A percentile compares a stretch with the other conserved stretches of the same genome.
Evolutionary conservation across 2,113 vertebrate species (phyloP).

Genomic region (Cavia aperea): DNA sequence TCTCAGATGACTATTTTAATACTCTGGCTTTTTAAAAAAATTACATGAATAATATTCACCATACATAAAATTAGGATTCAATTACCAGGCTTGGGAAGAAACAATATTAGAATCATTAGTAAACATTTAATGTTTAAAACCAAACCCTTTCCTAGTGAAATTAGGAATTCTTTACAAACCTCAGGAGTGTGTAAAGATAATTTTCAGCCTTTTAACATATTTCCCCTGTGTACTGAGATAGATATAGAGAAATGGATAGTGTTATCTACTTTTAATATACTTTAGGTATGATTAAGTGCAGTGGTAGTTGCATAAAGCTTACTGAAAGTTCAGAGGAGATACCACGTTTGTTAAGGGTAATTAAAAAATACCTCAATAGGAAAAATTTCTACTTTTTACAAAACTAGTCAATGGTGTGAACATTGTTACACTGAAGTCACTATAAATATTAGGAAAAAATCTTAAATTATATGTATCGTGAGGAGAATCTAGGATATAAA

Average conservation of each 20-base stretch:
- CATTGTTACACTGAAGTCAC: background rate
- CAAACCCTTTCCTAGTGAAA: background rate
- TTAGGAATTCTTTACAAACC: background rate
- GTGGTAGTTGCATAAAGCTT: background rate
- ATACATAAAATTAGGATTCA: background rate
- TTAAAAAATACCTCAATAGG: background rate
- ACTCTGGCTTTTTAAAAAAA: background rate
- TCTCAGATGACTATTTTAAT: background rate
- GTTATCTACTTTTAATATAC: background rate
- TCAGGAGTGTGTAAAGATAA: background rate
- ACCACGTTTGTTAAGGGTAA: background rate
- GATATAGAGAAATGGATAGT: background rate
- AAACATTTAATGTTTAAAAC: constrained; percentile 13
- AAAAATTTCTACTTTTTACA: constrained; percentile 16
- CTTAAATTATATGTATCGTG: background rate
- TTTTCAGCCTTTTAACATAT: background rate
- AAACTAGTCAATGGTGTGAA: background rate
- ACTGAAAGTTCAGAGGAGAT: background rate
- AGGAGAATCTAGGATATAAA: background rate
- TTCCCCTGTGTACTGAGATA: background rate
- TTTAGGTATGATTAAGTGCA: background rate
- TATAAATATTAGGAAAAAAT: constrained; percentile 18
- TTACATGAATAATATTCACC: background rate
- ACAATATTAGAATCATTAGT: background rate
- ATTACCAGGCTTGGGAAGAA: background rate